A percentile compares a stretch with the other conserved stretches of the same genome.
phyloP scores from a whole-genome alignment of 1,140 invertebrate genomes.

The Cydia amplana region DNA sequence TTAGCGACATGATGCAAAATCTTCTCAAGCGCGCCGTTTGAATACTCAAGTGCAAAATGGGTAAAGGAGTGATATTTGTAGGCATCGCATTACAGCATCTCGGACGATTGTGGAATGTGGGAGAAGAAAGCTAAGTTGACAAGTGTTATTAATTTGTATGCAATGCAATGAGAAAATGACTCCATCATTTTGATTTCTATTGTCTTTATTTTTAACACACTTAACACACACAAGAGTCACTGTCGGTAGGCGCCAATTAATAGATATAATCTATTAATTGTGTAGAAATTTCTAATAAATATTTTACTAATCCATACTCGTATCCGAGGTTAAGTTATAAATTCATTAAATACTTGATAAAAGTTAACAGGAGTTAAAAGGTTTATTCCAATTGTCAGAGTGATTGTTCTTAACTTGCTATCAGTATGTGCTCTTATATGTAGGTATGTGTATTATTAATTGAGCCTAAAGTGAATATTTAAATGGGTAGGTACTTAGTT shows the following conservation, averaged over 20 bases:
- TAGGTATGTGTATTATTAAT: too few relatives aligned
- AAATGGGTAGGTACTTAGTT: too few relatives aligned
- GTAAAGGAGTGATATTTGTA: not conserved
- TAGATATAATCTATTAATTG: not conserved
- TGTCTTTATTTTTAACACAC: not conserved
- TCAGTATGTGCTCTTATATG: too few relatives aligned
- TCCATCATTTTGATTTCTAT: not conserved
- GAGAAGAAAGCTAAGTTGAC: slow-evolving; percentile 46
- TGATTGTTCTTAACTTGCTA: too few relatives aligned
- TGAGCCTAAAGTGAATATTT: too few relatives aligned
- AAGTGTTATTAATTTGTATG: slow-evolving; percentile 18
- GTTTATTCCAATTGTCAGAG: too few relatives aligned
- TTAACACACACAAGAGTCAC: not conserved
- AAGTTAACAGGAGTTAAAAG: too few relatives aligned
- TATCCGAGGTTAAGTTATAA: too few relatives aligned
- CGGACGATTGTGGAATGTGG: slow-evolving; percentile 35
- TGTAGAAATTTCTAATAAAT: too few relatives aligned
- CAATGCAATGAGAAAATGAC: slow-evolving; percentile 9
- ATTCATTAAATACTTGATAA: too few relatives aligned
- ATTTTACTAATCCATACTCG: too few relatives aligned
- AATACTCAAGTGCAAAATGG: slow-evolving; percentile 6
- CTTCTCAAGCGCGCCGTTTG: not conserved
- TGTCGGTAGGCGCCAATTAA: not conserved
- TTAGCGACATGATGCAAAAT: not conserved
- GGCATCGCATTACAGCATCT: slow-evolving; percentile 17